Conservation (phyloP, 2,797 vertebrate species). For the Gadopsis bispinosus region DNA sequence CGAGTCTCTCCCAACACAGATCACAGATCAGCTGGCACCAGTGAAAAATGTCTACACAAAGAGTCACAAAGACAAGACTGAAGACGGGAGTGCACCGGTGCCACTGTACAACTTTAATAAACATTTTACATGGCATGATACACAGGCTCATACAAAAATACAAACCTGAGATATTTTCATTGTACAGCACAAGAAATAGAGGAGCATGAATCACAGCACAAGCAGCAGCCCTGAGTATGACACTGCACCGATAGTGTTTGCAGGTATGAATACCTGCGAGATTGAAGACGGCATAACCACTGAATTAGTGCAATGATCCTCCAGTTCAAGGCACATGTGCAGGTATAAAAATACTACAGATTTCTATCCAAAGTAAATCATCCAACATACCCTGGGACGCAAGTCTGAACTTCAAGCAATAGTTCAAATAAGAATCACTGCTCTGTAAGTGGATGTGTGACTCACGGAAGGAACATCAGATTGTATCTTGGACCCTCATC, state of each 20-base stretch:
- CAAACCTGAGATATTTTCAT: slow-evolving; percentile 27
- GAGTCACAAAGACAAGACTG: neutral
- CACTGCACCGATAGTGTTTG: slow-evolving; percentile 44
- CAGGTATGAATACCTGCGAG: slow-evolving; percentile 18
- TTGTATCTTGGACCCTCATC: neutral
- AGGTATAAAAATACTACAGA: neutral
- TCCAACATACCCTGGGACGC: slow-evolving; percentile 11
- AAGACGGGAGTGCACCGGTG: neutral
- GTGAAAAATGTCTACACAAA: neutral
- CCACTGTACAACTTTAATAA: slow-evolving; percentile 49
- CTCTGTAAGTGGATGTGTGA: neutral
- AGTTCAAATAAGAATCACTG: neutral
- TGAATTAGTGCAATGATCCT: slow-evolving; percentile 33
- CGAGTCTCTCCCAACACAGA: neutral
- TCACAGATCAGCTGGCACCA: neutral
- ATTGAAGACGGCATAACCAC: neutral
- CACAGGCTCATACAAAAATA: slow-evolving; percentile 30
- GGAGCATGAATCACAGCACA: slow-evolving; percentile 14
- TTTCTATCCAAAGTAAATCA: neutral
- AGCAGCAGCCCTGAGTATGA: slow-evolving; percentile 48
- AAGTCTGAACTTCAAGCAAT: neutral
- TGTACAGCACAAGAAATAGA: slow-evolving; percentile 15
- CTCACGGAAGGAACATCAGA: no score
- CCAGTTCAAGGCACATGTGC: slow-evolving; percentile 41
- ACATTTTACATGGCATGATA: slow-evolving; percentile 2